Percentiles rank a stretch among this genome's conserved stretches.
Evolutionary conservation across 2,113 vertebrate genomes (phyloP).

Genomic region (Halcyon senegalensis): DNA sequence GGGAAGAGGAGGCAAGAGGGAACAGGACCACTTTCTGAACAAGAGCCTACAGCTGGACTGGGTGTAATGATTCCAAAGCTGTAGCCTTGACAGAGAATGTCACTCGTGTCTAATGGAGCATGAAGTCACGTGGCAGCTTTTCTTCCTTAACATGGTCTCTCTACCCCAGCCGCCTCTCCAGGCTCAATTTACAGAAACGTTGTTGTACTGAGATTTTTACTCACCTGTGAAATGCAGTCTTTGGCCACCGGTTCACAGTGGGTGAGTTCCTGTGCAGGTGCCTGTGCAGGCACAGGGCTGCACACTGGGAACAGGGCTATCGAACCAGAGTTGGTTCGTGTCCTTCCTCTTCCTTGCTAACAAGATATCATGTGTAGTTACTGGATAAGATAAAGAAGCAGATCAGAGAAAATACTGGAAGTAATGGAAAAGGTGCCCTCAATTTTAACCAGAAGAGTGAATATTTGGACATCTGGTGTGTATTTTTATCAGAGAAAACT

Average conservation of each 20-base stretch:
- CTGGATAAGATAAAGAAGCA: background rate
- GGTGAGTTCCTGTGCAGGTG: background rate
- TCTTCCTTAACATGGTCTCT: background rate
- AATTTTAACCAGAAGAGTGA: background rate
- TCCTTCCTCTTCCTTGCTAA: background rate
- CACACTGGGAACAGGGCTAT: background rate
- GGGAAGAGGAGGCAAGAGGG: background rate
- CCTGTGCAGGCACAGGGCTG: background rate
- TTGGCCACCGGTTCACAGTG: background rate
- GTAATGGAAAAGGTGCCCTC: background rate
- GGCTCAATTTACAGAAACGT: background rate
- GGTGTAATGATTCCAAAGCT: background rate
- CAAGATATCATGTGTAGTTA: background rate
- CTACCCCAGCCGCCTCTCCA: background rate
- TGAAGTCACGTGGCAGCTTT: background rate
- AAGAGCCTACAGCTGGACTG: background rate
- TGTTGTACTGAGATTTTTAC: background rate
- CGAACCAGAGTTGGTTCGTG: fast-evolving
- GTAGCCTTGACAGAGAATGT: background rate
- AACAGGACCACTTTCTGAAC: background rate
- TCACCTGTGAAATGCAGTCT: background rate
- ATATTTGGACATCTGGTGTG: background rate
- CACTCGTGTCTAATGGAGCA: background rate
- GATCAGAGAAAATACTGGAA: background rate
- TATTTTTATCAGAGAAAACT: background rate